A percentile compares a stretch with the other conserved stretches of the same genome.
These are phyloP conservation scores for Pseudococcus jackbeardsleyi DNA, from an alignment of 2,888 invertebrate species.

Conservation along the genomic window DNA sequence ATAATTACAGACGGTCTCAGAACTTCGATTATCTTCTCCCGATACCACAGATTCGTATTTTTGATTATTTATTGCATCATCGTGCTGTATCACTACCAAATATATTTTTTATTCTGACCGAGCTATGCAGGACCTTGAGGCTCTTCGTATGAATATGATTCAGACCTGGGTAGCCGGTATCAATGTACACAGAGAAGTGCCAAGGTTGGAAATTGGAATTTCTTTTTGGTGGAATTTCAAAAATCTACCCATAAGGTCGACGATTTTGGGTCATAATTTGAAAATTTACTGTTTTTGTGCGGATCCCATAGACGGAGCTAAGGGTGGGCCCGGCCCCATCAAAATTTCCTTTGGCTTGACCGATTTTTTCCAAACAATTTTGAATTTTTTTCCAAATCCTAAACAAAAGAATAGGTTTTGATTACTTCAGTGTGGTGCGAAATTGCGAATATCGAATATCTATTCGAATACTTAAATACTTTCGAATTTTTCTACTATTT, in stretches of 20 bases:
- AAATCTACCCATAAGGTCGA: too few species aligned
- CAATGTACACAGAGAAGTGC: neutral
- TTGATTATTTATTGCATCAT: conserved; percentile 16
- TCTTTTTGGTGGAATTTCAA: neutral
- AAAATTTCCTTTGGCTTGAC: too few species aligned
- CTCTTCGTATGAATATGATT: conserved; percentile 26
- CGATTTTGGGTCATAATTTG: neutral
- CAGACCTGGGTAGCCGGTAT: neutral
- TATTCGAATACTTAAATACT: too few species aligned
- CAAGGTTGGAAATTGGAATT: conserved; percentile 3
- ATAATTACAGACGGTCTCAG: neutral
- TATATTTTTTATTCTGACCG: neutral
- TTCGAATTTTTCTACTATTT: too few species aligned
- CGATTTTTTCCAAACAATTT: too few species aligned
- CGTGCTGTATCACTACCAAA: neutral
- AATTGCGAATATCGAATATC: too few species aligned
- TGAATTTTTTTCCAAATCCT: too few species aligned
- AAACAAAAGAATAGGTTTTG: too few species aligned
- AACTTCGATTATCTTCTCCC: neutral
- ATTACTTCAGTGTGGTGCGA: too few species aligned
- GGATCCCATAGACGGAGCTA: too few species aligned
- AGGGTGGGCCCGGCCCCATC: too few species aligned
- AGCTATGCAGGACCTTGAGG: conserved; percentile 23
- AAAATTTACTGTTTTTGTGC: neutral
- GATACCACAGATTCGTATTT: neutral